A percentile compares a stretch with the other conserved stretches of the same genome.
Evolutionary conservation across 2,888 invertebrate species (phyloP).

Genomic region (Mimumesa dahlbomi): DNA sequence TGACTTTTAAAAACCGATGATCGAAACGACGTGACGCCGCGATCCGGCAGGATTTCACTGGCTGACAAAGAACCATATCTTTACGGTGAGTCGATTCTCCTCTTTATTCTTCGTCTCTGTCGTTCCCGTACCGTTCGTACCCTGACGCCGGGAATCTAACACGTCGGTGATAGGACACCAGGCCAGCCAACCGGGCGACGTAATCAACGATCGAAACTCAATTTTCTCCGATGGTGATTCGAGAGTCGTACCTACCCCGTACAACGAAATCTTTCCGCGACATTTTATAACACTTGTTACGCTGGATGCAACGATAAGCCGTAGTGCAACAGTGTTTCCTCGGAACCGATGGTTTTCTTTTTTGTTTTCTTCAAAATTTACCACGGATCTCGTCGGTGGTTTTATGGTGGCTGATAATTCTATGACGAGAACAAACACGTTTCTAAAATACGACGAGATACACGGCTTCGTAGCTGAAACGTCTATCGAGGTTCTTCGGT

Average conservation of each 20-base stretch:
- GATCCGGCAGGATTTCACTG: slow-evolving; percentile 37
- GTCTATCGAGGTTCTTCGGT: too few species aligned
- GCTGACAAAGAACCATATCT: slow-evolving; percentile 22
- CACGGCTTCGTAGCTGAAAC: too few species aligned
- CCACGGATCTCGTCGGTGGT: neutral
- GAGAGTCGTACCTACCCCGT: neutral
- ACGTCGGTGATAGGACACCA: neutral
- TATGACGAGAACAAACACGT: neutral
- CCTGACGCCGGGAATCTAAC: too few species aligned
- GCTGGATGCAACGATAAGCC: neutral
- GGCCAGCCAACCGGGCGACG: neutral
- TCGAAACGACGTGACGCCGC: slow-evolving; percentile 8
- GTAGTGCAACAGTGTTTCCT: too few species aligned
- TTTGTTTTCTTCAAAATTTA: too few species aligned
- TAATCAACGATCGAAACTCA: slow-evolving; percentile 43
- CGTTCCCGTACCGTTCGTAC: too few species aligned
- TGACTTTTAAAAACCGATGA: neutral
- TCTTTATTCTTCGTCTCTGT: too few species aligned
- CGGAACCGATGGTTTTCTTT: too few species aligned
- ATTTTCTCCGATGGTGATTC: slow-evolving; percentile 18
- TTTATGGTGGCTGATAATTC: neutral
- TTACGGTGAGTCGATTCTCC: slow-evolving; percentile 35
- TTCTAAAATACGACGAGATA: neutral
- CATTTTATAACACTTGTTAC: neutral
- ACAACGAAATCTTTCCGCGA: neutral